Evolutionary conservation across 2,888 invertebrate species (phyloP), one percentile per base, ranked within the genome.

Genomic region (Proisotoma minuta): DNA sequence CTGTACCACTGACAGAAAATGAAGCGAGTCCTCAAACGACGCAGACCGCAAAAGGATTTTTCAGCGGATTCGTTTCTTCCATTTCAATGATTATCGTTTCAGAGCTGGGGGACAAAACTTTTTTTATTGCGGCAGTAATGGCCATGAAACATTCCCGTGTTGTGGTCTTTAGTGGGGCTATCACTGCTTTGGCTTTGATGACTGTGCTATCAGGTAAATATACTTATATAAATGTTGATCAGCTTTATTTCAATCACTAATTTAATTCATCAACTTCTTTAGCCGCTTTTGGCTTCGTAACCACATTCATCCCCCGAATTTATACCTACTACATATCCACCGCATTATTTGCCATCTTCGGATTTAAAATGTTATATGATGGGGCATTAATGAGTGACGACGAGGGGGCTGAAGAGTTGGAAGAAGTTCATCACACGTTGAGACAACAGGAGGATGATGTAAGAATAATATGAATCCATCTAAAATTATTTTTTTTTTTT

Each of bases 101-200:
- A 0, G 99, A 99, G 80, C 81, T 99, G 62, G 98, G 97, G 15
- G 98, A 99, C 81, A 99, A 98, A 81, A 99, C 98, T 10, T 99
- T 99, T 82, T 99, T 99, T 81, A 99, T 99, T 75, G 97, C 98
- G 28, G 97, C 97, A 73, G 97, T 99, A 69, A 95, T 99, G 97
- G 96, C 99, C 1, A 98, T 99, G 97, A 86, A 93, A 76, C 95
- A 99, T 81, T 89, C 98, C 20, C 82, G 97, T 72, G 76, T 92
- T 22, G 88, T 91, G 54, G 95, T 99, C 24, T 96, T 98, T 79
- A 79, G 84, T 52, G 98, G 97, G 53, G 97, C 98, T 2, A 93
- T 98, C 75, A 84, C 87, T 18, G 97, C 98, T 1, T 81, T 98
- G 62, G 87, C 88, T 23, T 81, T 93, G 69, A 97, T 98, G 97